phyloP scores from a whole-genome alignment of 2,888 invertebrate species.

The Troides oblongomaculatus region DNA sequence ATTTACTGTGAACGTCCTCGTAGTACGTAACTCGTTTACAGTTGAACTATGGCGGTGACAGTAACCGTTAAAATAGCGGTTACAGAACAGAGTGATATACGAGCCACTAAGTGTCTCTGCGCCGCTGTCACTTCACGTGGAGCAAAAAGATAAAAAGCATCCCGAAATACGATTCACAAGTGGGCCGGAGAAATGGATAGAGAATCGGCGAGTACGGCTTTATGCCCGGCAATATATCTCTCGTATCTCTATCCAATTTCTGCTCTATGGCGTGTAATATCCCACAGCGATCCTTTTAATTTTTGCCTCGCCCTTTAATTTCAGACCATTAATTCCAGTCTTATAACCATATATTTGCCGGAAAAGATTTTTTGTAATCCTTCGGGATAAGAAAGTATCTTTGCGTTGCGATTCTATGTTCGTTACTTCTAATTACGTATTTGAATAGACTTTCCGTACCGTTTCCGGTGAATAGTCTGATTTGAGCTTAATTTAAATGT shows the following conservation, averaged over 20 bases:
- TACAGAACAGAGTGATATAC: constrained; percentile 75
- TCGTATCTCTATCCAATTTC: constrained; percentile 77
- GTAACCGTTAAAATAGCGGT: constrained; percentile 72
- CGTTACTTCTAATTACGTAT: constrained; percentile 20
- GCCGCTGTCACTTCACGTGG: constrained; percentile 74
- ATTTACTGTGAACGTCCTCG: constrained; percentile 41
- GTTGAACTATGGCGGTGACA: constrained; percentile 70
- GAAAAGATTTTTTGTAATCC: constrained; percentile 30
- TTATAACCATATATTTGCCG: constrained; percentile 40
- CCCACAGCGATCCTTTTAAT: constrained; percentile 66
- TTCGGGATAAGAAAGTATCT: constrained; percentile 21
- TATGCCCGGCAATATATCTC: constrained; percentile 76
- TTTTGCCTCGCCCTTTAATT: constrained; percentile 60
- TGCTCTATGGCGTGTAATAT: constrained; percentile 76
- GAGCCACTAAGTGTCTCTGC: constrained; percentile 76
- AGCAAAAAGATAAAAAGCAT: constrained; percentile 78
- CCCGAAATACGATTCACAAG: constrained; percentile 77
- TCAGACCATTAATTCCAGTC: constrained; percentile 59
- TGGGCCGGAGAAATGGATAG: constrained; percentile 76
- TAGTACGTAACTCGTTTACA: constrained; percentile 45
- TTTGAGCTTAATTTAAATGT: constrained; percentile 2
- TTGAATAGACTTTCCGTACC: constrained; percentile 14
- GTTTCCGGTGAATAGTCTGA: constrained; percentile 3
- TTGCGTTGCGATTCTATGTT: constrained; percentile 19
- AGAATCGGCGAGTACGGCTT: constrained; percentile 72